Conservation (phyloP, 2,113 vertebrate genomes). For the Pomatorhinus ruficollis region DNA sequence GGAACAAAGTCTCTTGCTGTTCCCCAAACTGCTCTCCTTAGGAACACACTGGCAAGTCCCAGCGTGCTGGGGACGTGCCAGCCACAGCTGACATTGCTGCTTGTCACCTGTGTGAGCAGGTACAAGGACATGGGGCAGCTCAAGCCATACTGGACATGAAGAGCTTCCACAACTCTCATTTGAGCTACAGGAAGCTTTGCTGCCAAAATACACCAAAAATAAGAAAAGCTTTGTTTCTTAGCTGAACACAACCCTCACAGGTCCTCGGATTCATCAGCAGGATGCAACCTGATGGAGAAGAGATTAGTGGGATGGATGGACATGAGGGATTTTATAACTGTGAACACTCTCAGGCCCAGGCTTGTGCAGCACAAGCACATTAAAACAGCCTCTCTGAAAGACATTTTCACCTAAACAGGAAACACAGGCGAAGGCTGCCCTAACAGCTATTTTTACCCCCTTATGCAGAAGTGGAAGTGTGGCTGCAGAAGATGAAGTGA, state of each 20-base stretch:
- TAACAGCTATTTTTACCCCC: neutral
- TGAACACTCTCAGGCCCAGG: neutral
- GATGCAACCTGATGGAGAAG: neutral
- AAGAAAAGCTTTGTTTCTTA: neutral
- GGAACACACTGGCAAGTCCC: neutral
- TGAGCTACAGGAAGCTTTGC: neutral
- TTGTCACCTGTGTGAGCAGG: neutral
- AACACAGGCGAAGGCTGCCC: neutral
- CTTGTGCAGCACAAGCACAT: neutral
- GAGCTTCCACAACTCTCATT: neutral
- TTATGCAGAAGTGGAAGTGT: neutral
- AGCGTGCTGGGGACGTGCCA: rapidly evolving
- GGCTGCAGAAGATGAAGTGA: neutral
- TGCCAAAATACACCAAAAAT: neutral
- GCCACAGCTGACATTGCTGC: neutral
- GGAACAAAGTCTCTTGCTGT: neutral
- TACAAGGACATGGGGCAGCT: neutral
- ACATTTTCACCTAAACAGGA: neutral
- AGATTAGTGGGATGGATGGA: neutral
- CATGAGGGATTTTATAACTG: neutral
- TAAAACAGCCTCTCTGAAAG: neutral
- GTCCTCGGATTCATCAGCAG: neutral
- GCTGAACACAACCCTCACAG: neutral
- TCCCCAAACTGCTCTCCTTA: neutral
- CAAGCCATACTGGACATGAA: rapidly evolving